Evolutionary conservation across 2,797 vertebrate genomes (phyloP).

Genomic region (Pangasius larnaudii): DNA sequence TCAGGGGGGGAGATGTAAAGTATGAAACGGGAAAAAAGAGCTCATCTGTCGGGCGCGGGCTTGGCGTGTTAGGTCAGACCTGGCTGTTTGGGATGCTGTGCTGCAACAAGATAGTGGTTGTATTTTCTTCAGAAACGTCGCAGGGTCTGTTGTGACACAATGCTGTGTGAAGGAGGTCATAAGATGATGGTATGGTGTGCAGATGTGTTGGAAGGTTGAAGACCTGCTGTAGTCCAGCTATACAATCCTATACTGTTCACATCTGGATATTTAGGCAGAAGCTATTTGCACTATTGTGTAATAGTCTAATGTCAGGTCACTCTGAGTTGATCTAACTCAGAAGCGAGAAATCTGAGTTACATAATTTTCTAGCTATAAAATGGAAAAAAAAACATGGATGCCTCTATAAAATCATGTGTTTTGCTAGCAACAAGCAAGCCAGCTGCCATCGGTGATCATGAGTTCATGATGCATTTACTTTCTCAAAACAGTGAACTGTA

Average conservation of each 20-base stretch:
- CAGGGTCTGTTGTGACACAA: background rate
- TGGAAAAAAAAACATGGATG: background rate
- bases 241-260: background rate
- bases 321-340: background rate
- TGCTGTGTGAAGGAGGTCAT: background rate
- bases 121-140: background rate
- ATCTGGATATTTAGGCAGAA: background rate
- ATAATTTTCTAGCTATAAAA: background rate
- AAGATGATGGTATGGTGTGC: background rate
- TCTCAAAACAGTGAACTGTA: background rate
- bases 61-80: conserved; percentile 34
- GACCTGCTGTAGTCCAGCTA: background rate
- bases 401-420: background rate
- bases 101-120: conserved; percentile 24
- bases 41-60: conserved; percentile 1
- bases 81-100: conserved; percentile 27
- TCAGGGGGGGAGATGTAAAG: conserved; percentile 13
- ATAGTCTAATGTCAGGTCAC: background rate
- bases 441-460: background rate
- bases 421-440: background rate
- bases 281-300: background rate
- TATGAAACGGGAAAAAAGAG: conserved; percentile 16
- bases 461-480: background rate
- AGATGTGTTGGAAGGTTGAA: background rate
- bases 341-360: background rate